Evolutionary conservation across 2,888 invertebrate species (phyloP).

Genomic region (Papilio protenor): DNA sequence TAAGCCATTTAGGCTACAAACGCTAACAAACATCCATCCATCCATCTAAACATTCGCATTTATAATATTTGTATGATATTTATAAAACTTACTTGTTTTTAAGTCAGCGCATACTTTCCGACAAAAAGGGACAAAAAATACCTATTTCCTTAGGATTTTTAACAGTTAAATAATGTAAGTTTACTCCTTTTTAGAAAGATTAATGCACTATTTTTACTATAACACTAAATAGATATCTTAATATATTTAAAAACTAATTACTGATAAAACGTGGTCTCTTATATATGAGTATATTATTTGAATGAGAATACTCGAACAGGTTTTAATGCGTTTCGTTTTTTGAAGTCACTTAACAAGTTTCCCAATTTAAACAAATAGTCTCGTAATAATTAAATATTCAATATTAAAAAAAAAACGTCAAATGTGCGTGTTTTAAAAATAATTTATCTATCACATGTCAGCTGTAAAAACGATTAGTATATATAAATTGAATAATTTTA

Average conservation of each 20-base stretch:
- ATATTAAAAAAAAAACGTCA: not conserved
- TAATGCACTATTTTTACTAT: not conserved
- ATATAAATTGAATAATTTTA: not conserved
- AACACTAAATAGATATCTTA: not conserved
- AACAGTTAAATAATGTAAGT: no score
- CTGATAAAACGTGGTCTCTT: not conserved
- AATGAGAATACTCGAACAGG: not conserved
- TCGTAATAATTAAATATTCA: not conserved
- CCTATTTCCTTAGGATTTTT: not conserved
- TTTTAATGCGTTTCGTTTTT: not conserved
- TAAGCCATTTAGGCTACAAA: no score
- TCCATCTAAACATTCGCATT: no score
- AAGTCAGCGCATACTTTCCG: not conserved
- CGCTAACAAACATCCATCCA: no score
- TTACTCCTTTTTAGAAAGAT: no score
- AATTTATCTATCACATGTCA: not conserved
- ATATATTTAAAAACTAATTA: not conserved
- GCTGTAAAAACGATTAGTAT: not conserved
- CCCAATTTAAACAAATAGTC: not conserved
- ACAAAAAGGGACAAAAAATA: not conserved
- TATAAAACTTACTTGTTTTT: not conserved
- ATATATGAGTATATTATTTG: not conserved
- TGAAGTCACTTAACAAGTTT: slow-evolving; percentile 2
- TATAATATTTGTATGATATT: no score
- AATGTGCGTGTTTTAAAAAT: not conserved